Conservation (phyloP, 2,888 invertebrate genomes). For the Calephelis perditalis region DNA sequence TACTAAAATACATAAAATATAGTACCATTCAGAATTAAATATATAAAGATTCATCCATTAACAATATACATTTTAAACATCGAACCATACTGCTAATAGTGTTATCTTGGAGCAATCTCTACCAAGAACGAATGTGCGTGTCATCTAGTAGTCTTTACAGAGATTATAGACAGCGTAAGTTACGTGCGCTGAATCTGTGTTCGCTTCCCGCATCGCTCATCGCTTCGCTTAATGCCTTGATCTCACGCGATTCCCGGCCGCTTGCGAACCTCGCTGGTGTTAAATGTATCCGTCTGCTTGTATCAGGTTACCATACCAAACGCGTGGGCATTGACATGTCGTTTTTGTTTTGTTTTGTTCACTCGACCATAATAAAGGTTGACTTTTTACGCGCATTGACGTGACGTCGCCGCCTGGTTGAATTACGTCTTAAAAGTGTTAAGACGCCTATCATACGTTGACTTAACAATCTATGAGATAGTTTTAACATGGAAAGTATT, state of each 20-base stretch:
- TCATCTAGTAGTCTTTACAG: slow-evolving; percentile 51
- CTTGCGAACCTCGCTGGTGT: slow-evolving; percentile 55
- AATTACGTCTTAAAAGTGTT: slow-evolving; percentile 52
- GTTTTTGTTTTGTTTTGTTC: slow-evolving; percentile 74
- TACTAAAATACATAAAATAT: neutral
- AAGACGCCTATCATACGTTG: slow-evolving; percentile 58
- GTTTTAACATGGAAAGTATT: slow-evolving; percentile 33
- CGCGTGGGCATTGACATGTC: slow-evolving; percentile 78
- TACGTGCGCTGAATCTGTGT: slow-evolving; percentile 45
- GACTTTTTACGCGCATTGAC: slow-evolving; percentile 70
- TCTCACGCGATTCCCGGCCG: slow-evolving; percentile 39
- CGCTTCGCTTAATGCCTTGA: slow-evolving; percentile 41
- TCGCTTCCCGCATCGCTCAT: slow-evolving; percentile 40
- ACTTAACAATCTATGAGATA: slow-evolving; percentile 38
- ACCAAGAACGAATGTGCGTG: slow-evolving; percentile 50
- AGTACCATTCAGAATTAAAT: neutral
- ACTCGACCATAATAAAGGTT: slow-evolving; percentile 67
- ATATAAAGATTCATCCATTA: too few species aligned
- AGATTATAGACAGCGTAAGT: slow-evolving; percentile 49
- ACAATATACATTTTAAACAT: too few species aligned
- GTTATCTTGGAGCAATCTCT: slow-evolving; percentile 27
- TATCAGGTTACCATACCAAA: slow-evolving; percentile 73
- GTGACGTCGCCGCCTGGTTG: slow-evolving; percentile 55
- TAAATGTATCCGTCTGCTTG: slow-evolving; percentile 72
- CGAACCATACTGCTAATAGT: neutral